Conservation (phyloP, 2,888 invertebrate species). For the Oxyscelio sp. region DNA sequence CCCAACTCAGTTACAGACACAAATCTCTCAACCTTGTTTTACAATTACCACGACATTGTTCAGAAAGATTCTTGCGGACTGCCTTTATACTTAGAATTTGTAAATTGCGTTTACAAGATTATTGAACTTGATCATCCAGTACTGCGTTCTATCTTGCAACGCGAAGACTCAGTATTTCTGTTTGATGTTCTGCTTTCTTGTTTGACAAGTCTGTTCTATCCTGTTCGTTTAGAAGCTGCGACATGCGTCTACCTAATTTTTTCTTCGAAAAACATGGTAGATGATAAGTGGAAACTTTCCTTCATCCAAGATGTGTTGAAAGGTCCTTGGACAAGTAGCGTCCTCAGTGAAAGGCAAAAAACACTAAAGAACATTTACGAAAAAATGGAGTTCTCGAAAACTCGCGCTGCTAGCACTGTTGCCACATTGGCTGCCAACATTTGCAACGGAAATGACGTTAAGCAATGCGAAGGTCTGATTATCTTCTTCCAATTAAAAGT, state of each 20-base stretch:
- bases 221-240: slow-evolving; percentile 88
- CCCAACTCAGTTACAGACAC: background rate
- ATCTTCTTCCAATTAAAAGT: too few species aligned
- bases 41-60: slow-evolving; percentile 71
- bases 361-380: slow-evolving; percentile 15
- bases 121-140: slow-evolving; percentile 83
- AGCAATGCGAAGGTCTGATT: slow-evolving; percentile 90
- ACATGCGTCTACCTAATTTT: slow-evolving; percentile 86
- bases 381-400: slow-evolving; percentile 90
- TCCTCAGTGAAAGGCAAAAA: slow-evolving; percentile 89
- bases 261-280: slow-evolving; percentile 74
- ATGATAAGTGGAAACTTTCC: slow-evolving; percentile 80
- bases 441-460: slow-evolving; percentile 88
- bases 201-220: slow-evolving; percentile 86
- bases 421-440: slow-evolving; percentile 90
- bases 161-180: slow-evolving; percentile 8
- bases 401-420: slow-evolving; percentile 90
- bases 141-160: slow-evolving; percentile 55
- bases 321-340: slow-evolving; percentile 55
- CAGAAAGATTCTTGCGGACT: slow-evolving; percentile 84
- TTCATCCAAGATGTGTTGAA: slow-evolving; percentile 85
- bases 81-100: slow-evolving; percentile 84
- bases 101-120: slow-evolving; percentile 87
- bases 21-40: slow-evolving; percentile 68
- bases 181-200: slow-evolving; percentile 79